Evolutionary conservation across 2,888 invertebrate species (phyloP).

Genomic region (Prenolepis imparis): DNA sequence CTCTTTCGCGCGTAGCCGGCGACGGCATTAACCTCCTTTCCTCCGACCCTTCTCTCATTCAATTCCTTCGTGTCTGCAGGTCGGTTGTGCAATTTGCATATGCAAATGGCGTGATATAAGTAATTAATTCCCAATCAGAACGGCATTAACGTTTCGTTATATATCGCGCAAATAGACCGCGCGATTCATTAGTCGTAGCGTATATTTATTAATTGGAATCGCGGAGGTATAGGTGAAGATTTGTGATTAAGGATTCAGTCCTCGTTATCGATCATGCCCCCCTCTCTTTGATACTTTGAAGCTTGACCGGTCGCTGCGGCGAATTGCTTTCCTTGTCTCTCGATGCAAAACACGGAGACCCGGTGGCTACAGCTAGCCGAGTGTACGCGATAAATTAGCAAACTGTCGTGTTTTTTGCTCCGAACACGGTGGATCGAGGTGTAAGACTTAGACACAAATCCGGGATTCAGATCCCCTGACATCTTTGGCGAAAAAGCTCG

Average conservation of each 20-base stretch:
- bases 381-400: conserved; percentile 36
- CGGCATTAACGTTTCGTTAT: conserved; percentile 79
- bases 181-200: conserved; percentile 82
- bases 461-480: neutral
- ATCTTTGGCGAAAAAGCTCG: neutral
- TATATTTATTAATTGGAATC: conserved; percentile 81
- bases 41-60: conserved; percentile 61
- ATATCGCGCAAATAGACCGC: conserved; percentile 74
- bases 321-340: conserved; percentile 7
- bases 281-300: neutral
- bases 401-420: conserved; percentile 25
- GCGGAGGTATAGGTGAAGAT: conserved; percentile 48
- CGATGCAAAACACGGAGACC: conserved; percentile 12
- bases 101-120: conserved; percentile 84
- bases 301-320: neutral
- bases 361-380: neutral
- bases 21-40: conserved; percentile 64
- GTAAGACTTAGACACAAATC: conserved; percentile 13
- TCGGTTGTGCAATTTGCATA: conserved; percentile 81
- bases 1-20: conserved; percentile 63
- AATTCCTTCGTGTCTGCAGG: conserved; percentile 66
- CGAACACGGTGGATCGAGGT: neutral
- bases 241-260: conserved; percentile 65
- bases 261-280: conserved; percentile 64
- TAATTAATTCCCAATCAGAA: conserved; percentile 85